Conservation (phyloP, 2,888 invertebrate genomes). For the Lasioglossum morio region DNA sequence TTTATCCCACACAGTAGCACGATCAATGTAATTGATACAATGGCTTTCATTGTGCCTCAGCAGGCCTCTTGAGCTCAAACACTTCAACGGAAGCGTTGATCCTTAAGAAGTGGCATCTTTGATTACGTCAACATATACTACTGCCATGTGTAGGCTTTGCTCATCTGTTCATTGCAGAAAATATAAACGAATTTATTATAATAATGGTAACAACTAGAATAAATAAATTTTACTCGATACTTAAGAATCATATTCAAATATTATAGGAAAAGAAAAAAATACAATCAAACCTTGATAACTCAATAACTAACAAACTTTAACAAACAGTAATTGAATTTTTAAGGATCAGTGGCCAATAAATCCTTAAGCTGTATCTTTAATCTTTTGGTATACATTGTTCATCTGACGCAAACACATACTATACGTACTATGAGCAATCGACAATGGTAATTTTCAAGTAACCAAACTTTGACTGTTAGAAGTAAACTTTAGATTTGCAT, state of each 20-base stretch:
- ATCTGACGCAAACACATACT: background rate
- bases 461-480: background rate
- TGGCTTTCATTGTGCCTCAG: conserved; percentile 78
- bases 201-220: background rate
- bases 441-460: background rate
- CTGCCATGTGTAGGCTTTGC: conserved; percentile 54
- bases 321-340: background rate
- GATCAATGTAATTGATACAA: conserved; percentile 77
- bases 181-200: conserved; percentile 28
- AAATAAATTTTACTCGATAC: background rate
- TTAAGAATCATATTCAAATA: background rate
- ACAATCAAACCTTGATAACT: background rate
- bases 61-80: conserved; percentile 75
- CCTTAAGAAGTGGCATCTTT: conserved; percentile 76
- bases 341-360: background rate
- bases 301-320: background rate
- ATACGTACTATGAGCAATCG: background rate
- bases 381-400: background rate
- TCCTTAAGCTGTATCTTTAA: background rate
- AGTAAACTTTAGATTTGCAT: background rate
- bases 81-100: conserved; percentile 74
- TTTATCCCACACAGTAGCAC: conserved; percentile 74
- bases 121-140: conserved; percentile 64
- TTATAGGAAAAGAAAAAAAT: background rate
- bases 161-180: conserved; percentile 64